phyloP scores from a whole-genome alignment of 2,113 vertebrate genomes.

The Cettia cetti region DNA sequence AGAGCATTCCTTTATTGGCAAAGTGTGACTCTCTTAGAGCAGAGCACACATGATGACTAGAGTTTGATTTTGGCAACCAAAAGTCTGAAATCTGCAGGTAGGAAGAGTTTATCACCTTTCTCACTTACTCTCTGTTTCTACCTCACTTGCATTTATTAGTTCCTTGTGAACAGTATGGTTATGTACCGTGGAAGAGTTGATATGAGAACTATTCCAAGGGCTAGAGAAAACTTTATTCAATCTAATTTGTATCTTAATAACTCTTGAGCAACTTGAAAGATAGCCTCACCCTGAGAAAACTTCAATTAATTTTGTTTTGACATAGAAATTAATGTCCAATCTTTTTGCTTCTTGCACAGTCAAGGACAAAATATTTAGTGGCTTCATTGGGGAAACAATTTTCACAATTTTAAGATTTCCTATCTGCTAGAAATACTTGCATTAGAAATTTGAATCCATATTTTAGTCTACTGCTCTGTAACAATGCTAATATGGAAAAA shows the following conservation, averaged over 20 bases:
- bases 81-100: background rate
- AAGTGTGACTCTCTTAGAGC: background rate
- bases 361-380: background rate
- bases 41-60: background rate
- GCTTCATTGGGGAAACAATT: background rate
- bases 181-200: background rate
- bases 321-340: background rate
- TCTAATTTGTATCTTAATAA: background rate
- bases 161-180: background rate
- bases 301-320: background rate
- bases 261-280: background rate
- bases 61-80: background rate
- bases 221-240: background rate
- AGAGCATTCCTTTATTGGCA: background rate
- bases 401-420: background rate
- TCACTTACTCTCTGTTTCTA: background rate
- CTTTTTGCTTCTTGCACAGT: background rate
- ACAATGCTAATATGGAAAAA: background rate
- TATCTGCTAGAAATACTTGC: background rate
- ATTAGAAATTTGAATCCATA: background rate
- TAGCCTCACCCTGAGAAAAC: background rate
- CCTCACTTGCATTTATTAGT: background rate
- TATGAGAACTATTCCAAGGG: background rate
- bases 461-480: background rate
- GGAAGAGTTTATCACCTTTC: background rate